These are phyloP conservation scores for Poecilia gillii DNA, from an alignment of 2,797 vertebrate genomes.

Conservation along the genomic window DNA sequence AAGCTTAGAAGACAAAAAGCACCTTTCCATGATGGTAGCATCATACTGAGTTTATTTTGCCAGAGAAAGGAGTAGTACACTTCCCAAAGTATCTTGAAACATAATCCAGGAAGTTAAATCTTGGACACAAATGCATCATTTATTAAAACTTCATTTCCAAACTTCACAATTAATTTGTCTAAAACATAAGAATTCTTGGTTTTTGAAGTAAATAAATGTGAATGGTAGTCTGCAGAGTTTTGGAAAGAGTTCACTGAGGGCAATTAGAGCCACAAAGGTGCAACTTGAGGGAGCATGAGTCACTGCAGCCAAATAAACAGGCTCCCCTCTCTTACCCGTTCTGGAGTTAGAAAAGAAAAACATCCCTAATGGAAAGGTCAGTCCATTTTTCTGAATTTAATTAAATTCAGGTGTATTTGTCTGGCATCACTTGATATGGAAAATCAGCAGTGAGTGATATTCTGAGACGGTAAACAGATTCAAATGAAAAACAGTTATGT, in stretches of 20 bases:
- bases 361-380: slow-evolving; percentile 3
- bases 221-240: neutral
- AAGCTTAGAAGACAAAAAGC: neutral
- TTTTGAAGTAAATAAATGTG: neutral
- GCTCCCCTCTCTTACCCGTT: neutral
- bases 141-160: too few relatives aligned
- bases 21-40: neutral
- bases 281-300: neutral
- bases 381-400: neutral
- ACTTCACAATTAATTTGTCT: neutral
- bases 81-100: neutral
- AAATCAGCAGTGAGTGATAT: neutral
- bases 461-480: neutral
- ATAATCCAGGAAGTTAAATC: neutral
- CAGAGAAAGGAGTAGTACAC: neutral
- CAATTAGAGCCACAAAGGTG: slow-evolving; percentile 2
- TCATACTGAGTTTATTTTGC: neutral
- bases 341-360: neutral
- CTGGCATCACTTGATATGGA: neutral
- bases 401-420: slow-evolving; percentile 1
- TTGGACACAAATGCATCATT: neutral
- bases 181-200: neutral
- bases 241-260: neutral
- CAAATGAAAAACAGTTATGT: neutral
- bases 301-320: neutral